Evolutionary conservation across 2,888 invertebrate species (phyloP).

Genomic region (Carcina quercana): DNA sequence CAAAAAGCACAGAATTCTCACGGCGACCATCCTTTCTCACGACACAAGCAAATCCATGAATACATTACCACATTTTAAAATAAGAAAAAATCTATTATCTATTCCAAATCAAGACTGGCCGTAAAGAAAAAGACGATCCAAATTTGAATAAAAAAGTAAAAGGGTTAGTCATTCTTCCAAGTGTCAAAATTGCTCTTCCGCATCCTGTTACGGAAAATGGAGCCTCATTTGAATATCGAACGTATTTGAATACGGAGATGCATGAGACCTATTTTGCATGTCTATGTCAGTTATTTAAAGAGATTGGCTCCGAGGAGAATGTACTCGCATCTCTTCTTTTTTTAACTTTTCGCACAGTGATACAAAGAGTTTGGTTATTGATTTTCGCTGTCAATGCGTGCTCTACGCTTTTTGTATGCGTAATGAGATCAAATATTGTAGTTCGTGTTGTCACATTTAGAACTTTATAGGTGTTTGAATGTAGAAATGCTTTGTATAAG

Average conservation of each 20-base stretch:
- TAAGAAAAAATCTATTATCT: slow-evolving; percentile 53
- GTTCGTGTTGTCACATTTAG: slow-evolving; percentile 58
- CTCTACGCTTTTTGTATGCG: slow-evolving; percentile 39
- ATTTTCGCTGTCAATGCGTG: slow-evolving; percentile 41
- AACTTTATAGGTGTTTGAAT: slow-evolving; percentile 45
- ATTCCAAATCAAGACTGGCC: slow-evolving; percentile 46
- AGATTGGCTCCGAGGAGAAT: slow-evolving; percentile 14
- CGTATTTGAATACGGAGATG: slow-evolving; percentile 35
- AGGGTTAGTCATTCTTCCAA: slow-evolving; percentile 62
- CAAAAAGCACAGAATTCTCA: slow-evolving; percentile 48
- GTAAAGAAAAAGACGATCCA: slow-evolving; percentile 36
- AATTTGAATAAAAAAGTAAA: slow-evolving; percentile 61
- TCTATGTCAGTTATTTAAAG: slow-evolving; percentile 35
- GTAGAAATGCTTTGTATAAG: slow-evolving; percentile 35
- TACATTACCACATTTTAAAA: slow-evolving; percentile 47
- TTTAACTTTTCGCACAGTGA: slow-evolving; percentile 51
- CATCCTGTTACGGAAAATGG: slow-evolving; percentile 44
- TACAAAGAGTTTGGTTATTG: slow-evolving; percentile 38
- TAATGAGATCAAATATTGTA: slow-evolving; percentile 72
- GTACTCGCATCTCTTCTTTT: slow-evolving; percentile 9
- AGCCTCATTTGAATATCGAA: slow-evolving; percentile 66
- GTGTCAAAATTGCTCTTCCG: slow-evolving; percentile 73
- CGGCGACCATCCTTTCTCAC: slow-evolving; percentile 49
- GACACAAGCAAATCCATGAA: slow-evolving; percentile 48
- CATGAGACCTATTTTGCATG: slow-evolving; percentile 60